These are phyloP conservation scores for Drosophila subquinaria DNA, from an alignment of 2,888 invertebrate species.

Conservation along the genomic window DNA sequence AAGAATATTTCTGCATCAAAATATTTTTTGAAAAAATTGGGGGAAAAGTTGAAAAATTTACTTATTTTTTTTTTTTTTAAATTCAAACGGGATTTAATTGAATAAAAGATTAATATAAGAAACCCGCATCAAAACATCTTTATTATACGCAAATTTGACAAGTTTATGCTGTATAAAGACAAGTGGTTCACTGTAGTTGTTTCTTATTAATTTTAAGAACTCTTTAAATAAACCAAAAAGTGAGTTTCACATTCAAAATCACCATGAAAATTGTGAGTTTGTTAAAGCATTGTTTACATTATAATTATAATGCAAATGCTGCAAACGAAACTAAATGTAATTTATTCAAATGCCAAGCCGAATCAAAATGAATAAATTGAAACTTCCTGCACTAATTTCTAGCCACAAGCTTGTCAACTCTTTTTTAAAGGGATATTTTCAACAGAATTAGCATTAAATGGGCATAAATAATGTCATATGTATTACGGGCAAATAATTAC, in stretches of 20 bases:
- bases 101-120: too few species aligned
- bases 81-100: too few species aligned
- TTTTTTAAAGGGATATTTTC: conserved; percentile 28
- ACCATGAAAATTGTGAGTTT: not conserved
- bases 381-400: conserved; percentile 24
- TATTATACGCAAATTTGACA: too few species aligned
- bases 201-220: not conserved
- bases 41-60: too few species aligned
- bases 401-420: conserved; percentile 52
- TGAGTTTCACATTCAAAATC: not conserved
- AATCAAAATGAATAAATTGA: conserved; percentile 44
- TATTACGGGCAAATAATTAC: conserved; percentile 77
- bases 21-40: too few species aligned
- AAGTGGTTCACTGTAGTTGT: too few species aligned
- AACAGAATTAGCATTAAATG: conserved; percentile 68
- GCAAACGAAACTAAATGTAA: conserved; percentile 19
- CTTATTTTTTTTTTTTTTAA: too few species aligned
- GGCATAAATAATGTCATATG: conserved; percentile 75
- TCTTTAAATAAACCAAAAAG: not conserved
- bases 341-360: conserved; percentile 41
- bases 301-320: conserved; percentile 18
- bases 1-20: too few species aligned
- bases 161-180: too few species aligned
- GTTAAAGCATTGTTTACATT: conserved; percentile 10
- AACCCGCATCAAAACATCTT: too few species aligned